Conservation (phyloP, 2,113 vertebrate genomes). For the Shinisaurus crocodilurus region DNA sequence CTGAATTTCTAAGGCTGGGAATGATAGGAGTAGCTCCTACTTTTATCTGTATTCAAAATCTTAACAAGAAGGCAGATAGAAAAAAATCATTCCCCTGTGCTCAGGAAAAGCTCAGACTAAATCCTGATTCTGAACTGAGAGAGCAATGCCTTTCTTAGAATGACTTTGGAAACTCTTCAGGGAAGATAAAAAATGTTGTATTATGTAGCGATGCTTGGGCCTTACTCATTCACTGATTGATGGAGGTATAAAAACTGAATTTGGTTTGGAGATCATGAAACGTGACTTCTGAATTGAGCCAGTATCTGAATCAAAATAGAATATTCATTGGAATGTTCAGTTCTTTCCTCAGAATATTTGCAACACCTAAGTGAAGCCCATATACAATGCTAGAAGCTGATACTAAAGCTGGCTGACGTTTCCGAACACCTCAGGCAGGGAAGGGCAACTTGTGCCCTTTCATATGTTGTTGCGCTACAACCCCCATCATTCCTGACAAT, state of each 20-base stretch:
- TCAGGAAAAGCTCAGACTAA: conserved; percentile 15
- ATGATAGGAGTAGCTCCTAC: conserved; percentile 42
- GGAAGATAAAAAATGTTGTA: not conserved
- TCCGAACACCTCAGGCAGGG: not conserved
- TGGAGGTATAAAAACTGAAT: not conserved
- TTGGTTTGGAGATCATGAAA: not conserved
- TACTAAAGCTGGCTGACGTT: not conserved
- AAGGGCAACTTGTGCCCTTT: not conserved
- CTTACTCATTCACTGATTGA: not conserved
- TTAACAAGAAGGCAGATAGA: conserved; percentile 6
- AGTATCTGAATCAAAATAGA: not conserved
- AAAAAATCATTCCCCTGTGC: not conserved
- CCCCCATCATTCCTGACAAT: not conserved
- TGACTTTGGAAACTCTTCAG: not conserved
- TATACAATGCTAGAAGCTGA: not conserved
- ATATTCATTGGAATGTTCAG: not conserved
- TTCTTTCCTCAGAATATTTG: not conserved
- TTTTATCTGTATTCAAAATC: conserved; percentile 48
- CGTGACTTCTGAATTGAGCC: not conserved
- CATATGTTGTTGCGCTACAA: not conserved
- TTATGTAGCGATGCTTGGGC: not conserved
- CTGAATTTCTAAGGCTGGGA: conserved; percentile 37
- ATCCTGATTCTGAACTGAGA: not conserved
- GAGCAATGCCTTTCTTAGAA: not conserved
- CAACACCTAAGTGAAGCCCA: not conserved